These are phyloP conservation scores for Halyomorpha halys DNA, from an alignment of 1,140 invertebrate species.

Conservation along the genomic window DNA sequence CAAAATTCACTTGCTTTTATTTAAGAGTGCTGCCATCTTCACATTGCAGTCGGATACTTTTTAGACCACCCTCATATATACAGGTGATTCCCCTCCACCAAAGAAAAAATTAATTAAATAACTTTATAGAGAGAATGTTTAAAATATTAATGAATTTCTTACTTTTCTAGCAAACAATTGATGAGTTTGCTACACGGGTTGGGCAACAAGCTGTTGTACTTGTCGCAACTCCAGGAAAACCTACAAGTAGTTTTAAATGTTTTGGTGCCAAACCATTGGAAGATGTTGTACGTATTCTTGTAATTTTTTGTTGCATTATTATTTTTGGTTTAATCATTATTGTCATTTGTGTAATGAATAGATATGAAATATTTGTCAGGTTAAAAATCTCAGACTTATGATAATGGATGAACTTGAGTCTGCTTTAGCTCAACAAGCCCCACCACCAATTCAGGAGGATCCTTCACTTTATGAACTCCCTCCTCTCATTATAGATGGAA, in stretches of 20 bases:
- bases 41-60: too few relatives aligned
- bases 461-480: constrained; percentile 89
- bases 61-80: too few relatives aligned
- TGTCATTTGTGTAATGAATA: not conserved
- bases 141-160: too few relatives aligned
- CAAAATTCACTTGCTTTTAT: too few relatives aligned
- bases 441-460: constrained; percentile 82
- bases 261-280: constrained; percentile 95
- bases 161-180: constrained; percentile 78
- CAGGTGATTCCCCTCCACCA: too few relatives aligned
- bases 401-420: constrained; percentile 92
- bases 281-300: constrained; percentile 60
- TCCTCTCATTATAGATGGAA: constrained; percentile 90
- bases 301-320: not conserved
- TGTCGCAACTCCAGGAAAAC: constrained; percentile 93
- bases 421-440: constrained; percentile 85
- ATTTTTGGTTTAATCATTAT: not conserved
- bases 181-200: constrained; percentile 91
- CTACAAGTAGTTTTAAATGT: constrained; percentile 88
- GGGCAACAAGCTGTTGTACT: constrained; percentile 95
- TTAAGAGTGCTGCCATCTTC: too few relatives aligned
- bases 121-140: too few relatives aligned
- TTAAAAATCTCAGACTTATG: constrained; percentile 76
- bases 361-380: constrained; percentile 34
- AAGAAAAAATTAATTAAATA: too few relatives aligned